Conservation (phyloP, 1,140 invertebrate species). For the Epicauta chinensis region DNA sequence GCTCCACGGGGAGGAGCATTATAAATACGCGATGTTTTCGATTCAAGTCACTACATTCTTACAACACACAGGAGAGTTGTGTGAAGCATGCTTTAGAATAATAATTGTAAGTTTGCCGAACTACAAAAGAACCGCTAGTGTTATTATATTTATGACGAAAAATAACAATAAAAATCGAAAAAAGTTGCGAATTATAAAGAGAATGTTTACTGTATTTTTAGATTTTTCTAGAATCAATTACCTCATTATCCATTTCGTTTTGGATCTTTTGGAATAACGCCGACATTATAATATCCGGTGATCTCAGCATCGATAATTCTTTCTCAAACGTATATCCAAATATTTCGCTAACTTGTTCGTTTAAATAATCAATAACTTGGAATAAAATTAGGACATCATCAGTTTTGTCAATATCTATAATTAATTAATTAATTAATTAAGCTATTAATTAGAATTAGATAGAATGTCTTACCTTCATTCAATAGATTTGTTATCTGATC, state of each 20-base stretch:
- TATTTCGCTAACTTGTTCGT: constrained; percentile 51
- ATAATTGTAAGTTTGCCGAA: too few species aligned
- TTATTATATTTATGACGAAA: too few species aligned
- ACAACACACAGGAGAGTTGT: too few species aligned
- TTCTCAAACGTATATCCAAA: constrained; percentile 53
- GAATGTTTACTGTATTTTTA: too few species aligned
- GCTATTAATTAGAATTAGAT: constrained; percentile 8
- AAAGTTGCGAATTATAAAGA: too few species aligned
- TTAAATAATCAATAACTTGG: constrained; percentile 50
- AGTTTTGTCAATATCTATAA: constrained; percentile 44
- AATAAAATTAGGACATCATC: constrained; percentile 52
- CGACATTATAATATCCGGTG: constrained; percentile 50
- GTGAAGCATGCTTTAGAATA: too few species aligned
- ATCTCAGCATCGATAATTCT: constrained; percentile 52
- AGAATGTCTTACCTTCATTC: background rate
- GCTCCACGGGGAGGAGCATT: too few species aligned
- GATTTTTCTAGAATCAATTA: constrained; percentile 6
- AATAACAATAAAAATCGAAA: too few species aligned
- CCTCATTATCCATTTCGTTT: constrained; percentile 32
- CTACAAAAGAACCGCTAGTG: too few species aligned
- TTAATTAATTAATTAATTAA: constrained; percentile 22
- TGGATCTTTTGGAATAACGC: constrained; percentile 41
- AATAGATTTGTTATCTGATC: constrained; percentile 31
- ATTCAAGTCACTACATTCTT: too few species aligned
- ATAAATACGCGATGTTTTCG: too few species aligned